Percentiles rank a stretch among this genome's conserved stretches.
These are phyloP conservation scores for Nymphalis urticae DNA, from an alignment of 2,888 invertebrate species.

Conservation along the genomic window DNA sequence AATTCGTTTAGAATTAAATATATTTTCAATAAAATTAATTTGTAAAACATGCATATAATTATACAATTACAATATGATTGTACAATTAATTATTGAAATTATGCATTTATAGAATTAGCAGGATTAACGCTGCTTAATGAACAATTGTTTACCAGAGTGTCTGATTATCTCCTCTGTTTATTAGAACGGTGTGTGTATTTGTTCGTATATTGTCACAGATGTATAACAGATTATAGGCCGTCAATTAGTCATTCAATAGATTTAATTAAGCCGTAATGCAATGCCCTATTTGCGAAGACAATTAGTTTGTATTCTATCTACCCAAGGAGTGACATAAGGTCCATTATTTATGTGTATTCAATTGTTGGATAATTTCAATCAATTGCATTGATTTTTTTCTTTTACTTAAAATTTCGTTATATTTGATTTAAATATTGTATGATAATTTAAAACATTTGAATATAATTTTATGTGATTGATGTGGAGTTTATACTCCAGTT, in stretches of 20 bases:
- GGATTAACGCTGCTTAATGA: neutral
- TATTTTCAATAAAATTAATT: too few species aligned
- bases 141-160: slow-evolving; percentile 2
- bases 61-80: too few species aligned
- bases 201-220: slow-evolving; percentile 13
- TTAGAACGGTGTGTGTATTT: neutral
- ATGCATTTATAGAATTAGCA: neutral
- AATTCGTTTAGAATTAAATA: too few species aligned
- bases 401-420: too few species aligned
- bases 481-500: too few species aligned
- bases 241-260: slow-evolving; percentile 40
- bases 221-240: slow-evolving; percentile 27
- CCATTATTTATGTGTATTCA: neutral
- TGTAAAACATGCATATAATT: too few species aligned
- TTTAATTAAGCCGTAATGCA: slow-evolving; percentile 34
- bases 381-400: too few species aligned
- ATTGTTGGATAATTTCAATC: too few species aligned
- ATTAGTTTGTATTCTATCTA: slow-evolving; percentile 27
- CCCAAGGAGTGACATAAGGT: slow-evolving; percentile 3
- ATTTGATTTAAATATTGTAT: too few species aligned
- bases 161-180: slow-evolving; percentile 6
- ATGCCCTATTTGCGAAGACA: slow-evolving; percentile 30
- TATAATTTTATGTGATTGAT: too few species aligned
- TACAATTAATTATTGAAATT: neutral
- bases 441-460: too few species aligned